phyloP scores from a whole-genome alignment of 2,888 invertebrate genomes.

The Plusia festucae region DNA sequence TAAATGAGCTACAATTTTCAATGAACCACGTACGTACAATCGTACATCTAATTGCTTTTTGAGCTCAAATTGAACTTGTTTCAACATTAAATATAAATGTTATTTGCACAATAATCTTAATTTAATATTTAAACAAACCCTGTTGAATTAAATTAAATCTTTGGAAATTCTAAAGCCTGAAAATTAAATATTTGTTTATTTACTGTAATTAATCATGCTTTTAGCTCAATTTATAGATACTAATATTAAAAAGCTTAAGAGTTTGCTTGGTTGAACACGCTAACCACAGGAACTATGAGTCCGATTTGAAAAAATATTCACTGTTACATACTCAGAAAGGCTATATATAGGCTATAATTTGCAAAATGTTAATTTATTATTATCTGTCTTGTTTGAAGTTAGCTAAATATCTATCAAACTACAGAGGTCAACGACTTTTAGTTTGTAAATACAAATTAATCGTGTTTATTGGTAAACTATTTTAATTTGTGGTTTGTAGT shows the following conservation, averaged over 20 bases:
- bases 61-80: neutral
- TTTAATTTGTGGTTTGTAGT: neutral
- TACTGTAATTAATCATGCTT: conserved; percentile 19
- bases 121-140: conserved; percentile 13
- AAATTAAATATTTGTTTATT: conserved; percentile 12
- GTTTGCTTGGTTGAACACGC: too few relatives aligned
- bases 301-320: too few relatives aligned
- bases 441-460: too few relatives aligned
- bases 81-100: neutral
- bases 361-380: too few relatives aligned
- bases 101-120: neutral
- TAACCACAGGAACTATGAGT: too few relatives aligned
- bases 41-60: neutral
- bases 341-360: too few relatives aligned
- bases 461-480: neutral
- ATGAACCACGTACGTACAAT: neutral
- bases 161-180: neutral
- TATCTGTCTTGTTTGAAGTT: too few relatives aligned
- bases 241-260: too few relatives aligned
- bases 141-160: conserved; percentile 27
- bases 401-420: too few relatives aligned
- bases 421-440: too few relatives aligned
- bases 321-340: too few relatives aligned
- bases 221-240: conserved; percentile 22
- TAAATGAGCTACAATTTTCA: neutral